Base-by-base conservation (phyloP, 1,140 invertebrate species). In the Pseudobourletiella spinata region DNA sequence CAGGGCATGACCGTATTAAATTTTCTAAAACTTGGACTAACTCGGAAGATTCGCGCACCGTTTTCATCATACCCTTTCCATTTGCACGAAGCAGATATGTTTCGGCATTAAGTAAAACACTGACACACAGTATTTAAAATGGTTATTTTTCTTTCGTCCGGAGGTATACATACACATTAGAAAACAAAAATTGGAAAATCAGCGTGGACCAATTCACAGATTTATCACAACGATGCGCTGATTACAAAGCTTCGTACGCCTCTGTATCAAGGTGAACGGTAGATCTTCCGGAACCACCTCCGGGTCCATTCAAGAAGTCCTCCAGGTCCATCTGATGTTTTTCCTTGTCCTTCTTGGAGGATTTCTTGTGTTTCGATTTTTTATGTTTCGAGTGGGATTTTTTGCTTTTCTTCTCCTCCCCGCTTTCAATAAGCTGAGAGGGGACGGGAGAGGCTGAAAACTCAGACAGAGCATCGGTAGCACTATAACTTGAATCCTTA, bases 291-390 rank as follows among this genome's bases (percentile, higher is more conserved):
- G 74, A 71, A 69, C 75, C 51, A 2, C 70, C 52, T 2, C 71
- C 69, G n/a, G 79, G 72, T 11, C 81, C 81, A 71, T 82, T 82
- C 2, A 84, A 74, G 73, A 86, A 86, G 67, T 85, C 82, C 70
- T 86, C 84, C 4, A 86, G 72, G 70, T 83, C 84, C 60, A 81
- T 80, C 76, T 75, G 73, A 72, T 79, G 80, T 59, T 74, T 77
- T 61, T 81, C 77, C 73, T 79, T 79, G 54, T 82, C 77, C 67
- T 80, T 81, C 63, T 82, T 81, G 44, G 77, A 76, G 67, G 79
- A 75, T 72, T 79, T 75, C 32, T 72, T 64, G 11, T 74, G 71
- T 42, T 69, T 72, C 4, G 69, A 71, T 28, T 54, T 54, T 44
- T 71, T 71, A 24, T 65, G 50, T 24, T 59, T 55, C 14, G 57